Evolutionary conservation across 2,113 vertebrate species (phyloP), one percentile per base, ranked within the genome.

Genomic region (Gymnorhina tibicen): DNA sequence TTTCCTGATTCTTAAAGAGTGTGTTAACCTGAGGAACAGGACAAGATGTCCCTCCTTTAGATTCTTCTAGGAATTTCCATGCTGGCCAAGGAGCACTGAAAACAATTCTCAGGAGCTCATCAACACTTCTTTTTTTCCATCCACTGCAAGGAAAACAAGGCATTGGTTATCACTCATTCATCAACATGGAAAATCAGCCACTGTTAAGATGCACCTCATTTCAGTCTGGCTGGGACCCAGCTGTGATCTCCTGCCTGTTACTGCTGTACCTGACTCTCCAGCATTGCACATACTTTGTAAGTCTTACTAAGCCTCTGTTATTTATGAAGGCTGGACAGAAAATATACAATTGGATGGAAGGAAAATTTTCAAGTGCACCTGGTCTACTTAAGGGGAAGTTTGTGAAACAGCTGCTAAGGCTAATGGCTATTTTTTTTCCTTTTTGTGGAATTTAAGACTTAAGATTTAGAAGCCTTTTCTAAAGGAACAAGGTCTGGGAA

Each of bases 61-160:
- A 66, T 89, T 91, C 68, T 95, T 90, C 64, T 89, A 94, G 24
- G 77, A 97, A 70, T 55, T 86, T 73, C 77, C 78, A 47, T 44
- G 72, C 58, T 78, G 86, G 72, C 85, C 77, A 82, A 91, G 68
- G 32, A 94, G 41, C 30, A 80, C n/a, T 72, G 64, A 89, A 95
- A 28, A 58, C 37, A 93, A 2, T 64, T 89, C 56, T 85, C 67
- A 75, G 66, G 68, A 89, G 47, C 42, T 68, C 70, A 80, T 41
- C 22, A 52, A 64, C 60, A 85, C 80, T 92, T 89, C 84, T 85
- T 93, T 83, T 37, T 67, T 81, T 81, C 42, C 8, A 0, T 56
- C 50, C 39, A 58, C 72, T 88, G 91, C 93, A 95, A 89, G 75
- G 75, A 95, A 94, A 94, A 97, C 30, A 91, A 87, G 75, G 62